A percentile compares a stretch with the other conserved stretches of the same genome.
phyloP scores from a whole-genome alignment of 2,888 invertebrate genomes.

The Papilio elwesi region DNA sequence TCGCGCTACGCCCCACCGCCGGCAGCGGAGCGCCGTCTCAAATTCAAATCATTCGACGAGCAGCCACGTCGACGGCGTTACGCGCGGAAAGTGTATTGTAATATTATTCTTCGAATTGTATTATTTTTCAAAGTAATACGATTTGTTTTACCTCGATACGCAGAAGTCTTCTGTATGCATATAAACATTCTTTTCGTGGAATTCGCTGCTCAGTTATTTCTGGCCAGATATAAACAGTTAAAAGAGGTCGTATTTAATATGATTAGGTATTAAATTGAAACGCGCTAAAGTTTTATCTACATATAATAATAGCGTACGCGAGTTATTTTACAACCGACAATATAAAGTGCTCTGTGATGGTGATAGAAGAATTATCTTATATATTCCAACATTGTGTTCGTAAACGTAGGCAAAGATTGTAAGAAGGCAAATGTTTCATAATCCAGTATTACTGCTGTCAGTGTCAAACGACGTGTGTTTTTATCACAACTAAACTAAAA shows the following conservation, averaged over 20 bases:
- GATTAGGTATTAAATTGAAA: not conserved
- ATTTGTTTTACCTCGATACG: not conserved
- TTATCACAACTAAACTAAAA: not conserved
- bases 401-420: not conserved
- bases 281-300: constrained; percentile 16
- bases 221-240: constrained; percentile 16
- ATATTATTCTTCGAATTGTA: not conserved
- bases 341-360: not conserved
- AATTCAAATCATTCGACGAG: constrained; percentile 6
- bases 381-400: not conserved
- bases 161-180: constrained; percentile 2
- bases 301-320: constrained; percentile 2
- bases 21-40: constrained; percentile 1
- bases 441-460: not conserved
- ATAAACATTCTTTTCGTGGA: constrained; percentile 17
- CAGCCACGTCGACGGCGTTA: constrained; percentile 2
- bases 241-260: constrained; percentile 20
- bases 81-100: not conserved
- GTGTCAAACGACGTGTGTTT: not conserved
- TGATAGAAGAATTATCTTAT: not conserved
- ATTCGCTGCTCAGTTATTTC: not conserved
- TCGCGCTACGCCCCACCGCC: constrained; percentile 22
- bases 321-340: not conserved
- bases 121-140: not conserved
- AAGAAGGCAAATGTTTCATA: constrained; percentile 1